Percentiles rank a stretch among this genome's conserved stretches.
Conservation (phyloP, 2,113 vertebrate genomes). For the Pelodiscus sinensis region DNA sequence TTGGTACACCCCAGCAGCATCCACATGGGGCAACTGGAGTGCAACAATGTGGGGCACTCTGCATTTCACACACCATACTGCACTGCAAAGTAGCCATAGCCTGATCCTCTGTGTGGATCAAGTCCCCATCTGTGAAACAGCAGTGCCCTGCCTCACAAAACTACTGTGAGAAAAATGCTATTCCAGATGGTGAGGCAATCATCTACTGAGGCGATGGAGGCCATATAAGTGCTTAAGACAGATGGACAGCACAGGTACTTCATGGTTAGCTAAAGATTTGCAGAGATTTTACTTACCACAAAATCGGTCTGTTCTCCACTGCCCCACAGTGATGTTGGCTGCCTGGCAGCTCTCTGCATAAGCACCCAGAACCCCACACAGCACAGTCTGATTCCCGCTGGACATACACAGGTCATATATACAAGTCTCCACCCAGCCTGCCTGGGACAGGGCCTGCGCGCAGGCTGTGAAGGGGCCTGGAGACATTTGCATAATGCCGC, state of each 20-base stretch:
- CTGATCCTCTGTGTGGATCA: neutral
- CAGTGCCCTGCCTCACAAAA: neutral
- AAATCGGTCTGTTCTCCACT: conserved; percentile 65
- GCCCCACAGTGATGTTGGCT: conserved; percentile 20
- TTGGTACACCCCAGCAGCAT: neutral
- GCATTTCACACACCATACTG: neutral
- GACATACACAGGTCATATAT: conserved; percentile 67
- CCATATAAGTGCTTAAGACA: neutral
- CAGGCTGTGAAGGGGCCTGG: conserved; percentile 69
- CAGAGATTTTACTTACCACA: conserved; percentile 64
- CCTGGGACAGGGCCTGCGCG: conserved; percentile 22
- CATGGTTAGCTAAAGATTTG: neutral
- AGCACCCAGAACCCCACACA: conserved; percentile 65
- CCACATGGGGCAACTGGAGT: neutral
- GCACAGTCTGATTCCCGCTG: conserved; percentile 57
- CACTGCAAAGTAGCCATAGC: neutral
- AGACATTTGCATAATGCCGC: conserved; percentile 54
- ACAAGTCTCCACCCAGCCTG: conserved; percentile 59
- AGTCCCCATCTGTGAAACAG: neutral
- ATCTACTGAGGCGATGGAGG: neutral
- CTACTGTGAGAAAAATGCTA: neutral
- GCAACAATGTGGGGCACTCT: neutral
- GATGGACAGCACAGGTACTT: too few relatives aligned
- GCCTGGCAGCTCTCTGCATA: conserved; percentile 73
- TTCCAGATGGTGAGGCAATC: neutral